phyloP scores from a whole-genome alignment of 2,888 invertebrate species.

The Thecophora atra region DNA sequence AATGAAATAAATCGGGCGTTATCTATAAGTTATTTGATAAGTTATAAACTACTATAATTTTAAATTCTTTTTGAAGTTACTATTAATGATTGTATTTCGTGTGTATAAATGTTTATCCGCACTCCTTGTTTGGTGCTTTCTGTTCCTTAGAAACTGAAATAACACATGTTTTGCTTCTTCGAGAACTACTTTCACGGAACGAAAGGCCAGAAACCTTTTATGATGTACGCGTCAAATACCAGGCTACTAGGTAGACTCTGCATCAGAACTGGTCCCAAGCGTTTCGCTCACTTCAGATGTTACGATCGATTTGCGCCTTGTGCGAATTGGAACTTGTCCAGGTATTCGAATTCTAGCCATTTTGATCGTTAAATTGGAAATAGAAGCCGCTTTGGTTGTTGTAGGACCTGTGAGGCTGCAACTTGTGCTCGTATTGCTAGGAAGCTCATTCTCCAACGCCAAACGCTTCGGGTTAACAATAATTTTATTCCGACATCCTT shows the following conservation, averaged over 20 bases:
- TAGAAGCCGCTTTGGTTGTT: slow-evolving; percentile 36
- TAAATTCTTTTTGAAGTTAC: no score
- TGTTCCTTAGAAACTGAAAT: no score
- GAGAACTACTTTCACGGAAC: no score
- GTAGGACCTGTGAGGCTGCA: slow-evolving; percentile 38
- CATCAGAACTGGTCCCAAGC: slow-evolving; percentile 1
- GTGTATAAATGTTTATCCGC: no score
- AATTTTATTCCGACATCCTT: slow-evolving; percentile 47
- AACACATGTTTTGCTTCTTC: no score
- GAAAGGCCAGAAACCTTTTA: no score
- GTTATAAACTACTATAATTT: no score
- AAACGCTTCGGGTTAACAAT: slow-evolving; percentile 57
- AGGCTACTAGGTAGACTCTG: slow-evolving; percentile 1
- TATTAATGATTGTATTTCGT: no score
- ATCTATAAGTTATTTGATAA: no score
- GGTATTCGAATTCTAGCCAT: not conserved
- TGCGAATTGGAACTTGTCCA: slow-evolving; percentile 31
- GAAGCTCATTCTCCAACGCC: slow-evolving; percentile 60
- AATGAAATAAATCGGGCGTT: no score
- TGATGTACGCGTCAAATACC: no score
- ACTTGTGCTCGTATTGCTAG: slow-evolving; percentile 30
- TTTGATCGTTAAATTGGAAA: slow-evolving; percentile 32
- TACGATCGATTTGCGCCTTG: not conserved
- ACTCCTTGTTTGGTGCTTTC: no score
- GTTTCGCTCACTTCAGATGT: not conserved